These are phyloP conservation scores for Lepisosteus osseus DNA, from an alignment of 2,113 vertebrate genomes.

Conservation along the genomic window DNA sequence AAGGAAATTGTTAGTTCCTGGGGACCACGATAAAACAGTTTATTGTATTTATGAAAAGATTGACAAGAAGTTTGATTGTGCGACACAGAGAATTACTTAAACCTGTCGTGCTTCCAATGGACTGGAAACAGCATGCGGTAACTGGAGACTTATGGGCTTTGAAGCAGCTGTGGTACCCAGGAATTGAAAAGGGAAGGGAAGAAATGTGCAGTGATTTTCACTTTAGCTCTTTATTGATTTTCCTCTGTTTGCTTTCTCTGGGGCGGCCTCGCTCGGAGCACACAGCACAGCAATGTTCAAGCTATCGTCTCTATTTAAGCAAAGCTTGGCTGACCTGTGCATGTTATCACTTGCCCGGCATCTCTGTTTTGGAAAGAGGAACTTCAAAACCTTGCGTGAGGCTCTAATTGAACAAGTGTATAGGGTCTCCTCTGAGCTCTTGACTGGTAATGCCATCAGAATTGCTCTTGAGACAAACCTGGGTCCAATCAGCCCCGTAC, in stretches of 20 bases:
- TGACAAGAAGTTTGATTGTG: constrained; percentile 21
- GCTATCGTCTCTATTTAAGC: background rate
- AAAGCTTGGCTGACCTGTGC: background rate
- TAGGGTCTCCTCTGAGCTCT: too few species aligned
- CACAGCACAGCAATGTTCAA: background rate
- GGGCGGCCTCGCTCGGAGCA: background rate
- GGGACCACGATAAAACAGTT: constrained; percentile 21
- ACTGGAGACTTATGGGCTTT: constrained; percentile 3
- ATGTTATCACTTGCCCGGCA: constrained; percentile 20
- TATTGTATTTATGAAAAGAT: constrained; percentile 28
- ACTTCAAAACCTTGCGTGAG: too few species aligned
- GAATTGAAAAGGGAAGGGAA: constrained; percentile 44
- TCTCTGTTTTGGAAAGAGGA: too few species aligned
- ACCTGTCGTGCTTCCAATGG: background rate
- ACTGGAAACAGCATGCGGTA: constrained; percentile 9
- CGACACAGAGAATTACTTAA: constrained; percentile 12
- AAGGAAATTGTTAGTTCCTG: constrained; percentile 12
- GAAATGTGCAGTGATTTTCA: constrained; percentile 59
- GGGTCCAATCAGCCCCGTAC: too few species aligned
- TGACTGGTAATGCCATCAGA: too few species aligned
- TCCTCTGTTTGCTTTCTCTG: constrained; percentile 38
- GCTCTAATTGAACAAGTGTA: too few species aligned
- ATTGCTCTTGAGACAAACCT: too few species aligned
- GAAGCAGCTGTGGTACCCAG: constrained; percentile 33
- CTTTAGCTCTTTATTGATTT: constrained; percentile 60